Base-by-base conservation (phyloP, 2,797 vertebrate species). In the Eurystomus glaucurus region DNA sequence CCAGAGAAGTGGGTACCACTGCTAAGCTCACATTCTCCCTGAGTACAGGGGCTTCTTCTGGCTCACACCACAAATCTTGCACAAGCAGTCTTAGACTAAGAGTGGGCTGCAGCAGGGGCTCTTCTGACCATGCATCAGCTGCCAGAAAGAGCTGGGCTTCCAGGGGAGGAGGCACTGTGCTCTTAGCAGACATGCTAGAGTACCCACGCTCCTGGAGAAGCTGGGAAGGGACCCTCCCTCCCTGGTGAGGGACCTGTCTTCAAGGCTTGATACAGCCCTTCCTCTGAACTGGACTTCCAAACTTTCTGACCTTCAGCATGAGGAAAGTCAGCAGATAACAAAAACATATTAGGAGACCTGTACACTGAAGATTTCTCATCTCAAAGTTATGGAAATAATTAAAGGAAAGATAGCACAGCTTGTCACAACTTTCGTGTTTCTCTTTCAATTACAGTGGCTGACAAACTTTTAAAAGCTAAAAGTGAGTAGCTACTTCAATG, bases 391-490 rank as follows among this genome's bases (percentile, higher is more conserved):
- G 37, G 57, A 95, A 93, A 93, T 75, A 88, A 35, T 78, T 92
- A 17, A 79, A 71, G 21, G 45, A 84, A 88, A 89, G 87, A 43
- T 69, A 83, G 70, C 75, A 93, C 74, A 55, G 23, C 81, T 97
- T 87, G 82, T 96, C 93, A 81, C 83, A 96, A 66, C 15, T 66
- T 94, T 94, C 77, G 65, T 83, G 69, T 48, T 97, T 45, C 52
- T 41, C 21, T 94, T 97, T 95, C 65, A 91, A 33, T 85, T 88
- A 62, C 25, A 78, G 87, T 62, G 85, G 61, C 60, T 90, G 91
- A 89, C 58, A 95, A 97, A 96, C 25, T 77, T 86, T 91, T 90
- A 85, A 86, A 91, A 69, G 45, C 69, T 60, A 68, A 64, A 95
- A 94, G 37, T 84, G 69, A 95, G 50, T 80, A 85, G 58, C 29